phyloP scores from a whole-genome alignment of 1,140 invertebrate genomes.

The Drosophila simulans region DNA sequence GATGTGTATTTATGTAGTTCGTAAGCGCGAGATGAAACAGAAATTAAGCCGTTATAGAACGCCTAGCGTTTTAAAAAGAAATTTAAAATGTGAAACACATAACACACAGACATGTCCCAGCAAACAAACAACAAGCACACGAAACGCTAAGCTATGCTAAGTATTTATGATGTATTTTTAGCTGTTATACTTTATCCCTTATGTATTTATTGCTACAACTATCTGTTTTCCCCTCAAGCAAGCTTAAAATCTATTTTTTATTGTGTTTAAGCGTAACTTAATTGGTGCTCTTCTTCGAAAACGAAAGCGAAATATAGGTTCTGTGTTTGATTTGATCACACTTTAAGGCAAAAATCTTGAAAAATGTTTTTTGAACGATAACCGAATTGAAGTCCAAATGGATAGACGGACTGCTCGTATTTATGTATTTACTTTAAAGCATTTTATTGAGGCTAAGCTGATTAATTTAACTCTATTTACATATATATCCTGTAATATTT shows the following conservation, averaged over 20 bases:
- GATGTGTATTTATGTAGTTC: constrained; percentile 82
- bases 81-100: constrained; percentile 30
- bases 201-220: constrained; percentile 64
- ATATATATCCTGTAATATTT: constrained; percentile 36
- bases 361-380: not conserved
- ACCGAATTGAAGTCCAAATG: constrained; percentile 6
- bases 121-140: constrained; percentile 22
- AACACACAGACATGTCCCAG: constrained; percentile 20
- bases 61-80: constrained; percentile 78
- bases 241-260: constrained; percentile 29
- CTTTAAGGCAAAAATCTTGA: not conserved
- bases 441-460: constrained; percentile 79
- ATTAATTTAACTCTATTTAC: constrained; percentile 54
- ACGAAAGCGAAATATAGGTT: constrained; percentile 12
- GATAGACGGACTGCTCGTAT: constrained; percentile 19
- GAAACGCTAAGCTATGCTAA: constrained; percentile 48
- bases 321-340: constrained; percentile 10
- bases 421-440: constrained; percentile 57
- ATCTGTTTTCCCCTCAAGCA: constrained; percentile 26
- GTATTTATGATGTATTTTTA: constrained; percentile 62
- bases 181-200: constrained; percentile 47
- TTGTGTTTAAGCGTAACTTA: constrained; percentile 72
- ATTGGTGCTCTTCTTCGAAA: constrained; percentile 74
- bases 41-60: constrained; percentile 72
- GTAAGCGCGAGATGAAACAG: constrained; percentile 56